Percentiles rank a stretch among this genome's conserved stretches.
These are phyloP conservation scores for Chydorus sphaericus DNA, from an alignment of 2,888 invertebrate species.

Conservation along the genomic window DNA sequence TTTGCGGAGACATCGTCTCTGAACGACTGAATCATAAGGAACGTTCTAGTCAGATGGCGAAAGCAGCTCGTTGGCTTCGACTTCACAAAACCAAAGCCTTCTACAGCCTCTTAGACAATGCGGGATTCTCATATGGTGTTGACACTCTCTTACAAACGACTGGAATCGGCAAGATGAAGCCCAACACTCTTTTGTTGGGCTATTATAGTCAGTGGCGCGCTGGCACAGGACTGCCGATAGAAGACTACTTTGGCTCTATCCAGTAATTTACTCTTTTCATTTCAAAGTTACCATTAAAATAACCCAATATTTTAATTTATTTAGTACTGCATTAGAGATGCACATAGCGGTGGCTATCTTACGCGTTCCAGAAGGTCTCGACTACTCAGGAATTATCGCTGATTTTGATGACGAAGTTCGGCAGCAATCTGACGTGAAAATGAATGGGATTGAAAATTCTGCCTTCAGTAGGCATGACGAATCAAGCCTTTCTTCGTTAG, in stretches of 20 bases:
- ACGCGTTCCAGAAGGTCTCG: conserved; percentile 71
- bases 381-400: conserved; percentile 40
- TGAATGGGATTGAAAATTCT: neutral
- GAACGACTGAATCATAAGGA: conserved; percentile 1
- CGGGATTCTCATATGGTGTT: conserved; percentile 39
- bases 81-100: conserved; percentile 82
- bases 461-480: neutral
- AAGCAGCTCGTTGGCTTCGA: conserved; percentile 66
- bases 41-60: conserved; percentile 28
- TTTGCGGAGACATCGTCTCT: conserved; percentile 66
- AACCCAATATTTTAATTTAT: too few species aligned
- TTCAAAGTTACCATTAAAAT: too few species aligned
- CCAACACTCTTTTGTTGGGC: conserved; percentile 88
- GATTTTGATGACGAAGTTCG: conserved; percentile 25
- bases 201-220: conserved; percentile 86
- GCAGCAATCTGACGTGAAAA: too few species aligned
- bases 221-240: conserved; percentile 54
- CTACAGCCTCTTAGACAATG: conserved; percentile 56
- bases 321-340: conserved; percentile 81
- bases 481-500: neutral
- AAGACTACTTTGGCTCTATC: conserved; percentile 86
- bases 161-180: conserved; percentile 84
- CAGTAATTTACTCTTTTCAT: conserved; percentile 54
- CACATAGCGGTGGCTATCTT: conserved; percentile 84
- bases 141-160: conserved; percentile 72